phyloP scores from a whole-genome alignment of 2,888 invertebrate genomes.

The Hypomecis atomaria region DNA sequence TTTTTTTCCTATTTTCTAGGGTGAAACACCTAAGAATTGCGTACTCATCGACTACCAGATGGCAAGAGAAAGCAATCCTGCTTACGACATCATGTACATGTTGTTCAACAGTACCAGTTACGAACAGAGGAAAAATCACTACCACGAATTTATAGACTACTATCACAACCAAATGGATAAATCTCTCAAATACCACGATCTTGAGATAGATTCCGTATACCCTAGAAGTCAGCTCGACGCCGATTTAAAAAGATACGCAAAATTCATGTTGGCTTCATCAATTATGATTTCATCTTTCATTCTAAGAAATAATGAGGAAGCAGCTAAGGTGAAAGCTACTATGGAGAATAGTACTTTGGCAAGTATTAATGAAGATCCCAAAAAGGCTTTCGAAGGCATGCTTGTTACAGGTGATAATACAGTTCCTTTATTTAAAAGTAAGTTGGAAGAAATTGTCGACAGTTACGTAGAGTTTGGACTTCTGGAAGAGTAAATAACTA shows the following conservation, averaged over 20 bases:
- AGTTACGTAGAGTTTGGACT: constrained; percentile 29
- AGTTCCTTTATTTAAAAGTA: constrained; percentile 10
- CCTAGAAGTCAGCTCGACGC: constrained; percentile 50
- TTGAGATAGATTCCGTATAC: constrained; percentile 46
- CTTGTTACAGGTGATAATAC: constrained; percentile 5
- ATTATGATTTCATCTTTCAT: constrained; percentile 41
- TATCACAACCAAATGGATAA: constrained; percentile 48
- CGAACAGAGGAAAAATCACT: constrained; percentile 48
- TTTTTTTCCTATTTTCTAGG: constrained; percentile 45
- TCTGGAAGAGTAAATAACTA: not conserved
- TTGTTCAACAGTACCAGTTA: constrained; percentile 57
- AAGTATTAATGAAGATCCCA: not conserved
- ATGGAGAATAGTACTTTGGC: constrained; percentile 10
- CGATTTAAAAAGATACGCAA: constrained; percentile 51
- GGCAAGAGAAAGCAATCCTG: constrained; percentile 49
- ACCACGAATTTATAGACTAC: constrained; percentile 44
- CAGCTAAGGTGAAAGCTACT: constrained; percentile 20
- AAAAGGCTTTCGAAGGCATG: not conserved
- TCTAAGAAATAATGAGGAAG: constrained; percentile 46
- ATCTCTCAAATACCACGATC: constrained; percentile 42
- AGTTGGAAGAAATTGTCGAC: constrained; percentile 19
- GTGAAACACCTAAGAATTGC: constrained; percentile 40
- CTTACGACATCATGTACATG: constrained; percentile 51
- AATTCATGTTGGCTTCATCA: constrained; percentile 37
- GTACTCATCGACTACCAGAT: constrained; percentile 59